phyloP scores from a whole-genome alignment of 2,888 invertebrate genomes.

The Myathropa florea region DNA sequence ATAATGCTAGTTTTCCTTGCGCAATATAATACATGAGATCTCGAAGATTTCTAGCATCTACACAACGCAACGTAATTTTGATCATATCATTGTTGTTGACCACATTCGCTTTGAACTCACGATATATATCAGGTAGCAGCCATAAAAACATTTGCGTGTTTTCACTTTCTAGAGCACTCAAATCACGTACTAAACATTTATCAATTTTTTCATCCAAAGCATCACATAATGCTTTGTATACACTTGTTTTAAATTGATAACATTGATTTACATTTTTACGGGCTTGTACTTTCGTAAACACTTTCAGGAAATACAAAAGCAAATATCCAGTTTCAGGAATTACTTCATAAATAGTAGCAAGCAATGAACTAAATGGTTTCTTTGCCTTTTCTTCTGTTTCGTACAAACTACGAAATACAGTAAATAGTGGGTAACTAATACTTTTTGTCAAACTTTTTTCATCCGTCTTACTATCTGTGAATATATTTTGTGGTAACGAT shows the following conservation, averaged over 20 bases:
- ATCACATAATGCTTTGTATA: conserved; percentile 94
- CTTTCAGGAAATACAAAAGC: conserved; percentile 94
- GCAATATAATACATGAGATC: conserved; percentile 94
- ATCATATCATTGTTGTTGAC: conserved; percentile 94
- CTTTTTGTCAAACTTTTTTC: conserved; percentile 86
- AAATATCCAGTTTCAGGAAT: conserved; percentile 91
- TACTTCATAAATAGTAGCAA: conserved; percentile 89
- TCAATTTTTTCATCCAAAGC: conserved; percentile 84
- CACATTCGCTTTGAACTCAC: conserved; percentile 92
- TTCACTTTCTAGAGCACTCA: conserved; percentile 93
- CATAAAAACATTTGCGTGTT: conserved; percentile 94
- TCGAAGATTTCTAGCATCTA: conserved; percentile 95
- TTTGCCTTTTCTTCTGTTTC: conserved; percentile 87
- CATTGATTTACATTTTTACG: conserved; percentile 82
- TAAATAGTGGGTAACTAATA: conserved; percentile 91
- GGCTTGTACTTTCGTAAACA: conserved; percentile 84
- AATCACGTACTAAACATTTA: conserved; percentile 84
- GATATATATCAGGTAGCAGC: conserved; percentile 95
- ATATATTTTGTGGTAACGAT: conserved; percentile 79
- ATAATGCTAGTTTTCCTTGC: conserved; percentile 92
- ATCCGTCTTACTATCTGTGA: conserved; percentile 83
- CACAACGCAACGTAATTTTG: conserved; percentile 92
- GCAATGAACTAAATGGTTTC: conserved; percentile 89
- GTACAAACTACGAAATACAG: conserved; percentile 91
- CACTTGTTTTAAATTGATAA: conserved; percentile 89